Evolutionary conservation across 2,888 invertebrate genomes (phyloP).

Genomic region (Blastobasis lacticolella): DNA sequence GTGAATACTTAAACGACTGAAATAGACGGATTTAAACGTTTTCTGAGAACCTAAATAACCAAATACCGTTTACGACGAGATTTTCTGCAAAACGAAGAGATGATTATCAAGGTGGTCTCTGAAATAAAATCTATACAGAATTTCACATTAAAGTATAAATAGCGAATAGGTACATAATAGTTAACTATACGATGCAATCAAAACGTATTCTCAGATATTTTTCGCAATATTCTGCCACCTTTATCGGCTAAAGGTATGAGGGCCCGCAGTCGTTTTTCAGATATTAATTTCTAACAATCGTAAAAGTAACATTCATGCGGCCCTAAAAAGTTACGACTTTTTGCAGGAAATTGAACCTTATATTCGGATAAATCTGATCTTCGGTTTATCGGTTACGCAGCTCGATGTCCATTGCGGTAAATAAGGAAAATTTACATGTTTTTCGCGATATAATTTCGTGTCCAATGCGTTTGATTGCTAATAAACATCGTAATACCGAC

Average conservation of each 20-base stretch:
- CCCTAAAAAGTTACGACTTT: conserved; percentile 60
- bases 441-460: too few species aligned
- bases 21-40: too few species aligned
- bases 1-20: too few species aligned
- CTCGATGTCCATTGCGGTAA: conserved; percentile 15
- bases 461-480: neutral
- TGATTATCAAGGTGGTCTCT: too few species aligned
- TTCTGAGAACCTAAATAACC: too few species aligned
- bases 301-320: conserved; percentile 65
- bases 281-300: conserved; percentile 71
- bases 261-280: conserved; percentile 61
- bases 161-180: too few species aligned
- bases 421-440: conserved; percentile 4
- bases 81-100: too few species aligned
- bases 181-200: neutral
- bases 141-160: too few species aligned
- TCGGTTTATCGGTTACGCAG: conserved; percentile 44
- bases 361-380: conserved; percentile 49
- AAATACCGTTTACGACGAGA: too few species aligned
- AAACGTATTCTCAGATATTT: conserved; percentile 21
- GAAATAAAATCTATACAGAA: too few species aligned
- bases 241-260: conserved; percentile 54
- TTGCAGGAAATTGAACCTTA: conserved; percentile 55
- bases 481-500: conserved; percentile 9
- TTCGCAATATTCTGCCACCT: conserved; percentile 33